Conservation (phyloP, 92 coral and sea anemone species). For the Siderastrea radians region DNA sequence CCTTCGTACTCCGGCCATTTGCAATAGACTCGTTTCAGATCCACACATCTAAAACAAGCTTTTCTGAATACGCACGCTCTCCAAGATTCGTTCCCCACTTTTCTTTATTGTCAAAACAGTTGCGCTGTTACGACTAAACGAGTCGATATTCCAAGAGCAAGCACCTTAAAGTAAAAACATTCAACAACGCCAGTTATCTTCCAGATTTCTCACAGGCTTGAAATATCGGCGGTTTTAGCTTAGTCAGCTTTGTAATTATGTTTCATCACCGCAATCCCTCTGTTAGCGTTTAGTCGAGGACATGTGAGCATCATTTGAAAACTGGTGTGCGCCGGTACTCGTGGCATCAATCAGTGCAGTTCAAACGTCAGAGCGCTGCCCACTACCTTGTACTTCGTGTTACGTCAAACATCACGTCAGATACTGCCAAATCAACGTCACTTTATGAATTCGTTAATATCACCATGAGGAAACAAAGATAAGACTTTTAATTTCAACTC, state of each 20-base stretch:
- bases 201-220: too few species aligned
- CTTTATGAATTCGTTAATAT: constrained; percentile 4
- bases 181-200: neutral
- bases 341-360: neutral
- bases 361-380: neutral
- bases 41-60: too few species aligned
- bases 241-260: too few species aligned
- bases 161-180: neutral
- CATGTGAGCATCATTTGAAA: neutral
- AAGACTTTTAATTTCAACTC: neutral
- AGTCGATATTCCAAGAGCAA: neutral
- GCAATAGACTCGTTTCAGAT: neutral
- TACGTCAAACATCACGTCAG: constrained; percentile 4
- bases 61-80: too few species aligned
- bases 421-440: neutral
- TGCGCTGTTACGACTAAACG: neutral
- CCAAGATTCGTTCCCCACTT: neutral
- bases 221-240: too few species aligned
- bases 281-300: neutral
- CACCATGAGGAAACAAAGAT: constrained; percentile 27
- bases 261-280: too few species aligned
- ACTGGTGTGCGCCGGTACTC: neutral
- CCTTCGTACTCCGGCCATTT: too few species aligned
- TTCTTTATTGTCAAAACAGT: too few species aligned
- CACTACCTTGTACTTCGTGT: neutral